Conservation (phyloP, 2,113 vertebrate species). For the Marmota flaviventris region DNA sequence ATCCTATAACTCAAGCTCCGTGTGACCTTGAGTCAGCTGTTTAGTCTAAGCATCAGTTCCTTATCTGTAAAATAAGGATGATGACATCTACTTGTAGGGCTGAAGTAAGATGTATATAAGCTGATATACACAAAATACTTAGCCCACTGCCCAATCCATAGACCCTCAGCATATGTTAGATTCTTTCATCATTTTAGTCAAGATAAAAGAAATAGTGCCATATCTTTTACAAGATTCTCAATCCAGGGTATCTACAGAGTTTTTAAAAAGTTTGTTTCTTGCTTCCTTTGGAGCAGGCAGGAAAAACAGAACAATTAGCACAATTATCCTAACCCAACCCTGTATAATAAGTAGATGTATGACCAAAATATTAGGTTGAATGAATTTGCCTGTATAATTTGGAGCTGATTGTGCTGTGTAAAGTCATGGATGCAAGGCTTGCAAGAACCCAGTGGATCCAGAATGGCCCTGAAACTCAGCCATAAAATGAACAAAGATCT, state of each 20-base stretch:
- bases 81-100: not conserved
- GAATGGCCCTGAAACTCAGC: constrained; percentile 56
- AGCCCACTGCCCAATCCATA: not conserved
- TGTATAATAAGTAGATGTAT: not conserved
- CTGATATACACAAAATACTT: not conserved
- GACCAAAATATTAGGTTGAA: constrained; percentile 1
- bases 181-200: not conserved
- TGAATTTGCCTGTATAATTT: constrained; percentile 12
- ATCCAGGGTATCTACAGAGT: not conserved
- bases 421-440: constrained; percentile 21
- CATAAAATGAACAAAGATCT: constrained; percentile 70
- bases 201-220: constrained; percentile 3
- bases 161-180: not conserved
- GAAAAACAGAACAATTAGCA: constrained; percentile 15
- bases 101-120: not conserved
- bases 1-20: not conserved
- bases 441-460: constrained; percentile 14
- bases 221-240: constrained; percentile 1
- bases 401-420: constrained; percentile 1
- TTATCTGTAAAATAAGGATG: not conserved
- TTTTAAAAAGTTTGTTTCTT: constrained; percentile 1
- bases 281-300: constrained; percentile 31
- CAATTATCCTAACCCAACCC: not conserved
- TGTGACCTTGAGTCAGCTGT: not conserved
- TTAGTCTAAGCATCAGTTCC: not conserved